These are phyloP conservation scores for Myotis brandtii DNA, from an alignment of 2,113 vertebrate genomes.

Conservation along the genomic window DNA sequence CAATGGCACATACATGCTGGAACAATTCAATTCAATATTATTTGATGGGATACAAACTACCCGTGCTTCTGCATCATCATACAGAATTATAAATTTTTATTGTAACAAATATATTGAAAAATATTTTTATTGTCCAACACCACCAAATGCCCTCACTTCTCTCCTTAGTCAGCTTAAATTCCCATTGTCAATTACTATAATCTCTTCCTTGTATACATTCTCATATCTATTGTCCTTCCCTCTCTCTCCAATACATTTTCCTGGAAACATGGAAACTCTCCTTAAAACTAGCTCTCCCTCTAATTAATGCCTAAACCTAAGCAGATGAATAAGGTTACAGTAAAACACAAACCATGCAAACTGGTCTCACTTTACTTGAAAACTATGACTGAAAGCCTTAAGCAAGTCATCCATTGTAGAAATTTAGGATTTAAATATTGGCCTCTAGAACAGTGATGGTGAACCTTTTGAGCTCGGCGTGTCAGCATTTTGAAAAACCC, in stretches of 20 bases:
- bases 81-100: neutral
- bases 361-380: neutral
- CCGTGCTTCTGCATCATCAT: neutral
- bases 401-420: neutral
- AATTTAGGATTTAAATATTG: neutral
- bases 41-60: neutral
- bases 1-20: neutral
- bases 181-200: neutral
- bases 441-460: too few relatives aligned
- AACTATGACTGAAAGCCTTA: neutral
- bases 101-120: neutral
- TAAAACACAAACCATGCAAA: neutral
- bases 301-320: neutral
- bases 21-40: neutral
- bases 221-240: neutral
- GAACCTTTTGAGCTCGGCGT: too few relatives aligned
- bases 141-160: neutral
- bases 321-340: neutral
- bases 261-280: neutral
- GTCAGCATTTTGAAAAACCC: too few relatives aligned
- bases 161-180: neutral
- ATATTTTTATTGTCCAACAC: neutral
- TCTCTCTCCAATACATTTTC: neutral
- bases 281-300: neutral
- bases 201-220: neutral